Evolutionary conservation across 2,113 vertebrate genomes (phyloP).

Genomic region (Pyxicephalus adspersus): DNA sequence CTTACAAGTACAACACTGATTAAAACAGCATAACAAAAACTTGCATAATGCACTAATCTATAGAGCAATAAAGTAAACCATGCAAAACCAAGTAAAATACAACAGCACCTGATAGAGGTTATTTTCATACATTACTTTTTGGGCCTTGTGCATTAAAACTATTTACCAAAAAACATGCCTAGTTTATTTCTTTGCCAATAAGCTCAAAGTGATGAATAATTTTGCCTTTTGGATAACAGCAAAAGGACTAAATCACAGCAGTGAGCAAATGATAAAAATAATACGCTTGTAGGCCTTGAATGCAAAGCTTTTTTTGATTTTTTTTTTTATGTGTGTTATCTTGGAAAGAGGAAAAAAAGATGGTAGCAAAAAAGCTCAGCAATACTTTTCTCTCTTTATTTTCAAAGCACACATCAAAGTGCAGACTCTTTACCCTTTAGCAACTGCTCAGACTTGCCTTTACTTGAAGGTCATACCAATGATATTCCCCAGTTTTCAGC

Average conservation of each 20-base stretch:
- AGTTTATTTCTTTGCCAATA: slow-evolving; percentile 50
- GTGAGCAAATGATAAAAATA: slow-evolving; percentile 55
- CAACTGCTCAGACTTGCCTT: neutral
- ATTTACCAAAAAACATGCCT: slow-evolving; percentile 48
- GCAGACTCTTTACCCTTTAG: neutral
- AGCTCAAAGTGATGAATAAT: slow-evolving; percentile 44
- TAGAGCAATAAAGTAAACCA: slow-evolving; percentile 10
- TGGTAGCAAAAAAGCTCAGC: slow-evolving; percentile 10
- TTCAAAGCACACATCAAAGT: slow-evolving; percentile 29
- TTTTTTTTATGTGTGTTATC: slow-evolving; percentile 54
- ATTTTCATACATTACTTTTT: slow-evolving; percentile 24
- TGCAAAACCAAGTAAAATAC: slow-evolving; percentile 6
- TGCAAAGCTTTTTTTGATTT: slow-evolving; percentile 56
- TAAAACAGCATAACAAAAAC: slow-evolving; percentile 22
- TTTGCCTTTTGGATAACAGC: slow-evolving; percentile 48
- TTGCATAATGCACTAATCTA: neutral
- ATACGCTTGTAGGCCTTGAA: slow-evolving; percentile 33
- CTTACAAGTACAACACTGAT: neutral
- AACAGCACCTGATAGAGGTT: neutral
- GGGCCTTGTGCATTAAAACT: slow-evolving; percentile 27
- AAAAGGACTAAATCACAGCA: slow-evolving; percentile 55
- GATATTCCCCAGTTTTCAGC: neutral
- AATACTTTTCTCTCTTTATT: slow-evolving; percentile 24
- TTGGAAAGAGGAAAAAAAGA: slow-evolving; percentile 29
- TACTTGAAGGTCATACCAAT: slow-evolving; percentile 27